Conservation (phyloP, 2,888 invertebrate species). For the Trilocha varians region DNA sequence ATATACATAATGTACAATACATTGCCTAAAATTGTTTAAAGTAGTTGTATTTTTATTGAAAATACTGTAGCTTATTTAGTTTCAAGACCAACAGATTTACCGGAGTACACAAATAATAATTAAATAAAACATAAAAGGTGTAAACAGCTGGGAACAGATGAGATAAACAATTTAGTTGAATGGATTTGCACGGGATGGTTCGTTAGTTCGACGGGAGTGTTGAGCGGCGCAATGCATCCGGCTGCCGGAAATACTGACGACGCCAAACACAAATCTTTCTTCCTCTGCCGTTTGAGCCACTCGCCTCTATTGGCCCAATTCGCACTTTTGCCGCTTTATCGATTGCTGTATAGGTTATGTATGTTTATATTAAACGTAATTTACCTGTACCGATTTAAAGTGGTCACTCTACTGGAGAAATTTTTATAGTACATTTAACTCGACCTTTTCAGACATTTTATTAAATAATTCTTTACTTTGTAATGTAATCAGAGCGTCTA, state of each 20-base stretch:
- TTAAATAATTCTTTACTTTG: neutral
- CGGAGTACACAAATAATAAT: no score
- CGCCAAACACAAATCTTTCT: conserved; percentile 60
- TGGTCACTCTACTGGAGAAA: no score
- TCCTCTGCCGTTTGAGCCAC: conserved; percentile 20
- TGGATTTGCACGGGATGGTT: conserved; percentile 48
- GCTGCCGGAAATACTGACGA: conserved; percentile 50
- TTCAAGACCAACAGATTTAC: no score
- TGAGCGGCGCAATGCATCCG: conserved; percentile 42
- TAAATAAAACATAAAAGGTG: conserved; percentile 25
- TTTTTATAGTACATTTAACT: no score
- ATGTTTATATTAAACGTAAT: no score
- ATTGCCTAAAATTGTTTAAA: no score
- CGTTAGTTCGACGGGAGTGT: conserved; percentile 53
- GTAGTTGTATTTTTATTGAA: no score
- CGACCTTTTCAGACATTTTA: neutral
- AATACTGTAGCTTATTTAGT: no score
- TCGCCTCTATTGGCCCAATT: neutral
- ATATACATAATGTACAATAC: no score
- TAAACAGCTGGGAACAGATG: conserved; percentile 40
- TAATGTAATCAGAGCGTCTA: neutral
- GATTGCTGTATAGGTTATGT: no score
- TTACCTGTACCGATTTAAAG: no score
- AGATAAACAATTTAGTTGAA: conserved; percentile 51
- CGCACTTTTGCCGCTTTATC: neutral